Base-by-base conservation (phyloP, 1,140 invertebrate genomes). In the Diorhabda carinulata region DNA sequence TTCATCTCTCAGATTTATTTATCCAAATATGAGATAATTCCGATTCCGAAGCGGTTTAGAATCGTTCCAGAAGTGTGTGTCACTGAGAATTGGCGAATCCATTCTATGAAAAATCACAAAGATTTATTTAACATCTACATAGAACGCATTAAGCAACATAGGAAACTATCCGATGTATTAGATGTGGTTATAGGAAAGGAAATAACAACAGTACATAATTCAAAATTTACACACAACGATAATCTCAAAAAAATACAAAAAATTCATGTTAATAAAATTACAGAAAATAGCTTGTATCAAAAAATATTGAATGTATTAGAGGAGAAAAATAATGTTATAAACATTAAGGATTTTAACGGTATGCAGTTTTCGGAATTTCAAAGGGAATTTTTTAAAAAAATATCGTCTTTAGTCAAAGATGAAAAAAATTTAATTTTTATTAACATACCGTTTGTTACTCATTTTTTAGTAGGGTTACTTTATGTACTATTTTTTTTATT, bases 391-490 rank as follows among this genome's bases (percentile, higher is more conserved):
- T 73, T 78, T 57, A 40, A 68, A 41, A 45, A 57, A 66, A 52
- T 78, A 40, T 57, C 45, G 43, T 43, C 4, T 9, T 57, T 68
- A 61, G 40, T 75, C 7, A 10, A 69, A n/a, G 25, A 43, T 10
- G 25, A 68, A 6, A 73, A 74, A 57, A 74, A 78, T 72, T 57
- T 78, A 42, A 45, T 79, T 4, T 66, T 78, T 41, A 41, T 78
- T 6, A 69, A 72, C 60, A 64, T 78, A 6, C 77, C 78, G 5
- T 73, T 79, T 56, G 43, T 77, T 7, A 79, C 78, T 5, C 73
- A 75, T 72, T 78, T 79, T 68, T 43, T 78, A 5, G 78, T 74
- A 44, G 73, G 74, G 5, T 64, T 79, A 42, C 68, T 77, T 66
- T 74, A 67, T 66, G 52, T 78, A 40, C 57, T 79, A 57, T 64